phyloP scores from a whole-genome alignment of 2,888 invertebrate genomes.

The Tenthredo amoena region DNA sequence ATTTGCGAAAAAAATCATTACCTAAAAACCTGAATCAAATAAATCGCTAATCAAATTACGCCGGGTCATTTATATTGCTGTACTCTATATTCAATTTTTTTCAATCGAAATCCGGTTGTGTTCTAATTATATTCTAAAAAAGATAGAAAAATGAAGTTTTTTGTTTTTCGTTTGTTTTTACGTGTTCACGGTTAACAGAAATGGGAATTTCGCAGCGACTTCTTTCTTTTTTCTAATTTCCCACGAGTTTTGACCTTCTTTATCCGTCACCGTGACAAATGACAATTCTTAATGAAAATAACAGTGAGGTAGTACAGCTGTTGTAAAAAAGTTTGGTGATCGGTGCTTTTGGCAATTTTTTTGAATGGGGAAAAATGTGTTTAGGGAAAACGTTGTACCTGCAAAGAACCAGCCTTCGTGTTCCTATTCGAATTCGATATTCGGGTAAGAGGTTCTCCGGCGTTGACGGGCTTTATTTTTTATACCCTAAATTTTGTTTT shows the following conservation, averaged over 20 bases:
- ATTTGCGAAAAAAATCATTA: not conserved
- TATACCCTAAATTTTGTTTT: conserved; percentile 32
- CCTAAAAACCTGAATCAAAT: not conserved
- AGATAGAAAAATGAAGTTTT: too few relatives aligned
- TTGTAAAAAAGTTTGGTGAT: not conserved
- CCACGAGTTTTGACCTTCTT: not conserved
- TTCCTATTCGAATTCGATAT: not conserved
- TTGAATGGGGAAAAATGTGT: not conserved
- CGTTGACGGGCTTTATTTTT: not conserved
- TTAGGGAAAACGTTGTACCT: not conserved
- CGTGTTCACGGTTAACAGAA: too few relatives aligned
- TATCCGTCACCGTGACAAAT: not conserved
- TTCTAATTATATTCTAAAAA: too few relatives aligned
- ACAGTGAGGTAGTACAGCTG: not conserved
- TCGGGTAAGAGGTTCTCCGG: not conserved
- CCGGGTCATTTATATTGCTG: not conserved
- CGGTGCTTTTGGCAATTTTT: not conserved
- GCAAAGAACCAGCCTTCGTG: not conserved
- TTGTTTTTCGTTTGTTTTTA: too few relatives aligned
- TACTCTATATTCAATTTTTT: not conserved
- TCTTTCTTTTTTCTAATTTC: too few relatives aligned
- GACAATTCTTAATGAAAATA: conserved; percentile 9
- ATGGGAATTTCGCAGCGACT: too few relatives aligned
- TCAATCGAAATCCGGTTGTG: too few relatives aligned
- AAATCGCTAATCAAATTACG: not conserved